A percentile compares a stretch with the other conserved stretches of the same genome.
phyloP scores from a whole-genome alignment of 2,113 vertebrate species.

The Limnothrissa miodon region DNA sequence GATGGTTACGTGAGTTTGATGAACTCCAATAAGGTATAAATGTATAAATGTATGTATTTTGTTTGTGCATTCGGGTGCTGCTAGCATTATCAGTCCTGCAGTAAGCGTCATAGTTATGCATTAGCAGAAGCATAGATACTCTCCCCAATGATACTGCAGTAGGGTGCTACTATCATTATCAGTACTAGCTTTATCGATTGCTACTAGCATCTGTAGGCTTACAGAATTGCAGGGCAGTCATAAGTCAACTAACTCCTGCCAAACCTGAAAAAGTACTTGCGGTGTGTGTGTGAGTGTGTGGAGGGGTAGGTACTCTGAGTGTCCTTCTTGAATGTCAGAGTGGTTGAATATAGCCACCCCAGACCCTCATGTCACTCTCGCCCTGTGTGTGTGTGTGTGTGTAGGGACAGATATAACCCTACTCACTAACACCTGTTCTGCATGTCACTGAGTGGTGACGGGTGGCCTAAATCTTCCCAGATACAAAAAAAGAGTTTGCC shows the following conservation, averaged over 20 bases:
- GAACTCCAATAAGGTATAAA: no score
- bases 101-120: no score
- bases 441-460: conserved; percentile 54
- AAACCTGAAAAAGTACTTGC: no score
- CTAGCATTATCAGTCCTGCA: not conserved
- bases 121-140: no score
- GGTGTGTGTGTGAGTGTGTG: conserved; percentile 8
- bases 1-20: no score
- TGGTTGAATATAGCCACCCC: conserved; percentile 89
- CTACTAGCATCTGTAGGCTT: no score
- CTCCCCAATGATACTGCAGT: no score
- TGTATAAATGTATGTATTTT: no score
- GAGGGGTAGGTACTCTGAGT: conserved; percentile 49
- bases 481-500: conserved; percentile 32
- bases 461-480: conserved; percentile 48
- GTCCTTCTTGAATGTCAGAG: conserved; percentile 81
- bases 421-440: conserved; percentile 58
- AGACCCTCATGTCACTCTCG: conserved; percentile 86
- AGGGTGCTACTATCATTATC: no score
- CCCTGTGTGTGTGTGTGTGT: conserved; percentile 47
- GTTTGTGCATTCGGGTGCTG: not conserved
- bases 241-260: no score
- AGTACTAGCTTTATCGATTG: no score
- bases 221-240: no score
- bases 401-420: conserved; percentile 58